Conservation (phyloP, 2,113 vertebrate species). For the Beaufortia kweichowensis region DNA sequence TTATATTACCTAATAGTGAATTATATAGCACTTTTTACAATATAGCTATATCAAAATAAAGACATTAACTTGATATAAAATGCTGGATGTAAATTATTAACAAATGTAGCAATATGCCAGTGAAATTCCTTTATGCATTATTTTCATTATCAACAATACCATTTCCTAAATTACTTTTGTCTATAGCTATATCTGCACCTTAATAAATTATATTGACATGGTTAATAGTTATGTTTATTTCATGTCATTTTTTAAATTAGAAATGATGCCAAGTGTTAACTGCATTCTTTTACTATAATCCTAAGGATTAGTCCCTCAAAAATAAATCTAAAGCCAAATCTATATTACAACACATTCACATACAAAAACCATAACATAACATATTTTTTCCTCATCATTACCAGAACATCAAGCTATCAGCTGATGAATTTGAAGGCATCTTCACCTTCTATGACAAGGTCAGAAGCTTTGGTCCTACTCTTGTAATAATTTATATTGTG, state of each 20-base stretch:
- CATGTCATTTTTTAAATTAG: not conserved
- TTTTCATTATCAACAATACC: no score
- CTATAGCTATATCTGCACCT: no score
- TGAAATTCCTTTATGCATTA: no score
- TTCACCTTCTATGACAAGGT: slow-evolving; percentile 95
- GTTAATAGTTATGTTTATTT: no score
- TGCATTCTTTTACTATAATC: slow-evolving; percentile 22
- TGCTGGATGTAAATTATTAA: not conserved
- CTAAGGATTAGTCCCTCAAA: not conserved
- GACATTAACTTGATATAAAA: not conserved
- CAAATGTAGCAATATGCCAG: not conserved
- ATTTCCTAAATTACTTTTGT: slow-evolving; percentile 10
- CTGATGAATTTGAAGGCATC: slow-evolving; percentile 90
- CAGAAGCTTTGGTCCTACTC: slow-evolving; percentile 34
- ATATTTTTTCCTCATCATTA: not conserved
- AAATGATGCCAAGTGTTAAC: not conserved
- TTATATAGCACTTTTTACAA: no score
- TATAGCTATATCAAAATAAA: no score
- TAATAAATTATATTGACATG: no score
- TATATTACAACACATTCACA: not conserved
- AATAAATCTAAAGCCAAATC: slow-evolving; percentile 6
- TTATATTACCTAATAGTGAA: no score
- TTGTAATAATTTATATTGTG: not conserved
- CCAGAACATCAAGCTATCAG: slow-evolving; percentile 87
- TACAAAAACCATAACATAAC: not conserved